Evolutionary conservation across 2,888 invertebrate genomes (phyloP).

Genomic region (Gnatocerus cornutus): DNA sequence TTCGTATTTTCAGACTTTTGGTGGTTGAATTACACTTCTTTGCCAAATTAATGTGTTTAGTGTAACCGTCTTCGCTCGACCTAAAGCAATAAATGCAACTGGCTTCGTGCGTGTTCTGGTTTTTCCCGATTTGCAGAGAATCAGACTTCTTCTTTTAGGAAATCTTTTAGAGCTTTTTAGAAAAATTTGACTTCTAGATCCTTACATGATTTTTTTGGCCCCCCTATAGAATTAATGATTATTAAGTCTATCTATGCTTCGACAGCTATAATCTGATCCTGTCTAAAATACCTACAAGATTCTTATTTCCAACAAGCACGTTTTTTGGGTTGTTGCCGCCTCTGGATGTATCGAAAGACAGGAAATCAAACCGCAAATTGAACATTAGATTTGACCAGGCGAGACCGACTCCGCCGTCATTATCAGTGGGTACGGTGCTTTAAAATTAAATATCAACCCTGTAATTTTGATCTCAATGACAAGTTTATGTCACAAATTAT

Average conservation of each 20-base stretch:
- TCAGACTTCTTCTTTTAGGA: no score
- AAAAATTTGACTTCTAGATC: no score
- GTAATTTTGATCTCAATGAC: slow-evolving; percentile 48
- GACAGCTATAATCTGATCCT: background rate
- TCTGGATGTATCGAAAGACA: slow-evolving; percentile 26
- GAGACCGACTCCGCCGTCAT: slow-evolving; percentile 44
- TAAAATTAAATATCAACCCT: slow-evolving; percentile 48
- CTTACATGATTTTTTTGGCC: no score
- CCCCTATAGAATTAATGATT: no score
- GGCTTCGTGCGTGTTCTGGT: no score
- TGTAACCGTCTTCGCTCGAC: background rate
- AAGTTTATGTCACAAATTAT: slow-evolving; percentile 46
- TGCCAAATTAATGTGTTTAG: background rate
- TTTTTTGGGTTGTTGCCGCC: slow-evolving; percentile 1
- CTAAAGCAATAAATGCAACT: background rate
- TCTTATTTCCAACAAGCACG: background rate
- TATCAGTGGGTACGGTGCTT: slow-evolving; percentile 40
- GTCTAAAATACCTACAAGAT: background rate
- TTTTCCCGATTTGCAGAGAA: no score
- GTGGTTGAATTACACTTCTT: background rate
- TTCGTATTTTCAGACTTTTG: background rate
- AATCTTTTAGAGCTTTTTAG: no score
- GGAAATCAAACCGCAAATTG: slow-evolving; percentile 52
- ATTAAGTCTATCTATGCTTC: no score
- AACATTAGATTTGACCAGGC: slow-evolving; percentile 46